Evolutionary conservation across 2,888 invertebrate genomes (phyloP), one percentile per base, ranked within the genome.

Genomic region (Autographa gamma): DNA sequence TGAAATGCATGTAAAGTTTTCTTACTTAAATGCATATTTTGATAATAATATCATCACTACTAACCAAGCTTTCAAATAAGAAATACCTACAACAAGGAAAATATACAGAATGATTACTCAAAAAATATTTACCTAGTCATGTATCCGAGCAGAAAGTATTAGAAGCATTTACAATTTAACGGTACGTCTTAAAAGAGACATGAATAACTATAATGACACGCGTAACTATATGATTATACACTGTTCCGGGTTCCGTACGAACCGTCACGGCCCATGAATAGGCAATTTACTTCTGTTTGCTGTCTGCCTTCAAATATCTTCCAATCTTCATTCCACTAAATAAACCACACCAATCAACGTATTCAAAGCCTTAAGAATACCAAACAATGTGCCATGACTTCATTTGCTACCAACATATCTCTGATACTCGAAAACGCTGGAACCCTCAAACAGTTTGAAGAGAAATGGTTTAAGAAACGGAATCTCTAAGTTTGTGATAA

Each of bases 281-380:
- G 89, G 85, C 89, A 92, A 93, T 93, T 93, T 91, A 92, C 88
- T 86, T 85, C 87, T 86, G 85, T 82, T 63, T 43, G 54, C 74
- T 75, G 74, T 79, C 79, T 77, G 73, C 74, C 77, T 82, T 74
- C 77, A 74, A 76, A 69, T 73, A 80, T 85, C 89, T 87, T 84
- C 82, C 69, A 72, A 80, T 86, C 89, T 87, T 84, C 82, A 86
- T 89, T 80, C 79, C 71, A 75, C 79, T 75, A 81, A 81, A 85
- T 86, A 87, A 86, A 79, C 85, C 80, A 80, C 77, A 84, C 76
- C 86, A 88, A 89, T 89, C 86, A 89, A 80, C 69, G 77, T 78
- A 84, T 88, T 89, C 86, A 87, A 76, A 83, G 76, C 77, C 82
- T 83, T 79, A 74, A 80, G 88, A 84, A 85, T 83, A 86, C 80